phyloP scores from a whole-genome alignment of 1,140 invertebrate species.

The Mamestra configurata region DNA sequence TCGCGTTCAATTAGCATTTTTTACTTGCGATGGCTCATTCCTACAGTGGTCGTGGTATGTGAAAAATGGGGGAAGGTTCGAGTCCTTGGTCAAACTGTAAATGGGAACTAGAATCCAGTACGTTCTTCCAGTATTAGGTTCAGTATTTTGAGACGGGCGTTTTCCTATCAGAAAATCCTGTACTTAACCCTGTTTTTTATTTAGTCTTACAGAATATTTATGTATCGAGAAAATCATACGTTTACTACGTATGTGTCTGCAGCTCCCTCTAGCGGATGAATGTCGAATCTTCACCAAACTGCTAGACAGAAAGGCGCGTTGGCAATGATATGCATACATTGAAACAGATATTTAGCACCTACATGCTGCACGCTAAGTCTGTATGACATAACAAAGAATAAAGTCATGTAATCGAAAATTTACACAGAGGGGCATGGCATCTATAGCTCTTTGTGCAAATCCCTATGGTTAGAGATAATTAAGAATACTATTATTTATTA shows the following conservation, averaged over 20 bases:
- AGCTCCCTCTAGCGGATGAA: slow-evolving; percentile 3
- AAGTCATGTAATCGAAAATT: not conserved
- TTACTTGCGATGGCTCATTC: slow-evolving; percentile 8
- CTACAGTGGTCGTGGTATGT: not conserved
- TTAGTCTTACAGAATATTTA: too few species aligned
- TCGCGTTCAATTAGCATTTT: slow-evolving; percentile 65
- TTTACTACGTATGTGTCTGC: too few species aligned
- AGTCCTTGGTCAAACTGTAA: not conserved
- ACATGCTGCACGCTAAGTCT: not conserved
- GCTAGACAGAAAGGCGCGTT: slow-evolving; percentile 35
- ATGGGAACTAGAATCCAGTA: not conserved
- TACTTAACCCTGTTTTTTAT: too few species aligned
- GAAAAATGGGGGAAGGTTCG: not conserved
- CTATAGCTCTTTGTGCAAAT: too few species aligned
- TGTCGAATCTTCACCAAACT: not conserved
- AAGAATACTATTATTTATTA: too few species aligned
- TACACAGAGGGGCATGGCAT: not conserved
- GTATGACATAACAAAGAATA: slow-evolving; percentile 14
- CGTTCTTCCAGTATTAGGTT: not conserved
- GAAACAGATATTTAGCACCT: slow-evolving; percentile 23
- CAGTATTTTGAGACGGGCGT: too few species aligned
- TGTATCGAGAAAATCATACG: too few species aligned
- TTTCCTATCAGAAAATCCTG: too few species aligned
- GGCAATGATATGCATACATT: slow-evolving; percentile 25
- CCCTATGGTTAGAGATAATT: too few species aligned